Conservation (phyloP, 2,113 vertebrate genomes). For the Panurus biarmicus region DNA sequence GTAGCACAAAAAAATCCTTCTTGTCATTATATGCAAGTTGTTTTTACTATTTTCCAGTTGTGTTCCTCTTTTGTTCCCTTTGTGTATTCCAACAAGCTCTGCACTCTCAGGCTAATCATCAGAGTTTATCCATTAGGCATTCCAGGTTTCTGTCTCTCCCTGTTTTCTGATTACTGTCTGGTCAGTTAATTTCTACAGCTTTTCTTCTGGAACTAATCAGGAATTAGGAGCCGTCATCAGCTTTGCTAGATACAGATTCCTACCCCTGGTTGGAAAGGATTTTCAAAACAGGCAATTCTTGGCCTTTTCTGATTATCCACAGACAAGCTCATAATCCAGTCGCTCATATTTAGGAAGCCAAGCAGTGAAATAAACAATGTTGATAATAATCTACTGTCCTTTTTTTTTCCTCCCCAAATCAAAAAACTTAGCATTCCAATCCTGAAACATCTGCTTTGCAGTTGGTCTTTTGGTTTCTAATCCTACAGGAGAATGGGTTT, state of each 20-base stretch:
- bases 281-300: constrained; percentile 86
- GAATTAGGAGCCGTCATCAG: constrained; percentile 79
- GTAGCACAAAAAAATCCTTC: neutral
- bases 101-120: constrained; percentile 14
- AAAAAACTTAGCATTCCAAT: constrained; percentile 14
- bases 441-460: constrained; percentile 74
- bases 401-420: neutral
- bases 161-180: constrained; percentile 75
- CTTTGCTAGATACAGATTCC: constrained; percentile 63
- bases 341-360: constrained; percentile 82
- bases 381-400: constrained; percentile 82
- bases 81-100: neutral
- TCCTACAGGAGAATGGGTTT: neutral
- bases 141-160: neutral
- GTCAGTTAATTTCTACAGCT: constrained; percentile 78
- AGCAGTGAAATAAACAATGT: constrained; percentile 85
- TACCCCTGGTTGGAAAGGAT: constrained; percentile 68
- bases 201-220: constrained; percentile 79
- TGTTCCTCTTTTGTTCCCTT: neutral
- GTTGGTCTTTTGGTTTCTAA: neutral
- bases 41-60: neutral
- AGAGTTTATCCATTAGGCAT: neutral
- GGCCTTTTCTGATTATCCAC: constrained; percentile 79
- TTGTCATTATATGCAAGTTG: neutral
- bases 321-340: constrained; percentile 85